Evolutionary conservation across 2,888 invertebrate genomes (phyloP).

Genomic region (Meloe dianella): DNA sequence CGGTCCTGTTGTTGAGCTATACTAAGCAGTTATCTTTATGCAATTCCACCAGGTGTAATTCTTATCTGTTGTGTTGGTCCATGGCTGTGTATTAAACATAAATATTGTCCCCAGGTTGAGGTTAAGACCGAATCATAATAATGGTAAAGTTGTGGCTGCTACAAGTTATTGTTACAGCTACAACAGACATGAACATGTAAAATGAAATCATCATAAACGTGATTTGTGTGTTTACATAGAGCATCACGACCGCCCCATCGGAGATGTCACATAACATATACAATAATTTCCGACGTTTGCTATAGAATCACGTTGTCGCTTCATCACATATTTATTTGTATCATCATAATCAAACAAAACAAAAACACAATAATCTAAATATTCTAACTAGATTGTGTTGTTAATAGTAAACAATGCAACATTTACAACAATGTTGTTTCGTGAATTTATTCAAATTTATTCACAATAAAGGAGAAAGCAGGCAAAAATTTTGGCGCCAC

Average conservation of each 20-base stretch:
- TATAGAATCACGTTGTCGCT: not conserved
- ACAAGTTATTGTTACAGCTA: constrained; percentile 50
- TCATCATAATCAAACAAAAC: constrained; percentile 3
- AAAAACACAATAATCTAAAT: constrained; percentile 23
- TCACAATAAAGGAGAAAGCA: constrained; percentile 13
- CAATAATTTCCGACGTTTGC: constrained; percentile 49
- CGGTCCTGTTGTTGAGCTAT: not conserved
- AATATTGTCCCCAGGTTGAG: constrained; percentile 40
- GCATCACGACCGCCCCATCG: constrained; percentile 51
- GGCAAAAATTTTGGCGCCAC: constrained; percentile 25
- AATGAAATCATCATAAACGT: constrained; percentile 57
- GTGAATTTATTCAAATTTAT: constrained; percentile 20
- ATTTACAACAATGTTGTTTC: not conserved
- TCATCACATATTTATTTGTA: not conserved
- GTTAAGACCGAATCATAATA: constrained; percentile 46
- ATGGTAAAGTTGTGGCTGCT: constrained; percentile 44
- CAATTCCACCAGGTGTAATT: constrained; percentile 14
- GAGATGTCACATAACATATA: constrained; percentile 42
- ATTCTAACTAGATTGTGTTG: constrained; percentile 11
- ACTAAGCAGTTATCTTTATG: not conserved
- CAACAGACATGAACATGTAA: constrained; percentile 49
- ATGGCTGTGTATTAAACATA: constrained; percentile 32
- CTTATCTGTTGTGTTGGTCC: constrained; percentile 27
- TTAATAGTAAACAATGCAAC: not conserved
- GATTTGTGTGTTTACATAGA: constrained; percentile 52